Conservation (phyloP, 2,797 vertebrate species). For the Trachurus trachurus region DNA sequence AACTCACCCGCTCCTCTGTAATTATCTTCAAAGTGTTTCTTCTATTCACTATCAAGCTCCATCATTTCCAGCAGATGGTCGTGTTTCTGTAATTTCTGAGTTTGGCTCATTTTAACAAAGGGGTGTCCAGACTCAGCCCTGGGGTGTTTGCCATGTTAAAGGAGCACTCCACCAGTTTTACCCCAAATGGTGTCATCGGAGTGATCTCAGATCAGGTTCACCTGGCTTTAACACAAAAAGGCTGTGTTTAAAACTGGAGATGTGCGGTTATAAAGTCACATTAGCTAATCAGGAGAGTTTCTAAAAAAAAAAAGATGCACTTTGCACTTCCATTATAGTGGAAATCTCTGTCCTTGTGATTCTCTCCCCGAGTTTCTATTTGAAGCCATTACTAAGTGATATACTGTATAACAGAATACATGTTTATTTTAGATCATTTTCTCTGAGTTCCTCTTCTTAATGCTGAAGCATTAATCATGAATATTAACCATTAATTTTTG, state of each 20-base stretch:
- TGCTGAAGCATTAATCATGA: background rate
- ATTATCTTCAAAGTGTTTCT: constrained; percentile 3
- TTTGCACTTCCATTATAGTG: background rate
- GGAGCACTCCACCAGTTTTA: background rate
- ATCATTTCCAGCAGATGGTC: background rate
- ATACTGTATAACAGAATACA: too few species aligned
- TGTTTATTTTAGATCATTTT: background rate
- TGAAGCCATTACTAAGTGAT: too few species aligned
- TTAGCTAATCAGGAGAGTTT: background rate
- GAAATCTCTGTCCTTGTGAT: background rate
- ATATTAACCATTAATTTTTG: background rate
- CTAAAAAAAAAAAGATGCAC: background rate
- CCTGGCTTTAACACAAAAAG: background rate
- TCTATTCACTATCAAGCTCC: background rate
- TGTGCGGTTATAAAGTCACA: background rate
- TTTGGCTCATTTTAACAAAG: background rate
- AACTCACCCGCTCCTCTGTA: background rate
- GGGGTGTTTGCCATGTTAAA: background rate
- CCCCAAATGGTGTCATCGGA: background rate
- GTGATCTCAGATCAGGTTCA: too few species aligned
- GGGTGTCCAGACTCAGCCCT: background rate
- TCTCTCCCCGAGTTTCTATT: too few species aligned
- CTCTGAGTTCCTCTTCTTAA: background rate
- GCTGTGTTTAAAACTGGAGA: background rate
- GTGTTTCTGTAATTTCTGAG: background rate